Evolutionary conservation across 2,888 invertebrate genomes (phyloP).

Genomic region (Rhopalosiphum nymphaeae): DNA sequence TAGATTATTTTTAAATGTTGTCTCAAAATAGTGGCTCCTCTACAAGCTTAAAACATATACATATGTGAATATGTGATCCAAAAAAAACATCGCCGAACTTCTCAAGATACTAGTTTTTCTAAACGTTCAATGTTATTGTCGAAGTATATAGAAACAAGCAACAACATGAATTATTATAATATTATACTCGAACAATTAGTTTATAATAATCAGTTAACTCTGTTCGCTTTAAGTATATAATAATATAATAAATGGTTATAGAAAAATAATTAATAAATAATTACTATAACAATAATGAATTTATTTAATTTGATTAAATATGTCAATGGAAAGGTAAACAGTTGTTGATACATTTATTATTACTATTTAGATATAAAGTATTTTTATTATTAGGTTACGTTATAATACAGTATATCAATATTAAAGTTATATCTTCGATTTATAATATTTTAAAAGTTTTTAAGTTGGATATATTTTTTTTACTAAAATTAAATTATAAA

Average conservation of each 20-base stretch:
- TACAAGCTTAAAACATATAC: not conserved
- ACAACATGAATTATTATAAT: not conserved
- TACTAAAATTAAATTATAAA: no score
- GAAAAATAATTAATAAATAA: not conserved
- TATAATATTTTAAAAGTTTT: not conserved
- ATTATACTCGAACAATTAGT: not conserved
- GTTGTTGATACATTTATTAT: not conserved
- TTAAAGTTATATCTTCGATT: no score
- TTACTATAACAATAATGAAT: not conserved
- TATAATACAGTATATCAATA: not conserved
- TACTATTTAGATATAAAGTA: not conserved
- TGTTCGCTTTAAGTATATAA: no score
- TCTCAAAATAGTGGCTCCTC: conserved; percentile 32
- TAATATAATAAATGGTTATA: not conserved
- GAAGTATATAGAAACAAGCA: not conserved
- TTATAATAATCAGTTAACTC: not conserved
- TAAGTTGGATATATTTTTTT: not conserved
- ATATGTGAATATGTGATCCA: not conserved
- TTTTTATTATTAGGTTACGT: not conserved
- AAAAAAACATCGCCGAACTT: conserved; percentile 5
- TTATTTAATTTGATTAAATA: not conserved
- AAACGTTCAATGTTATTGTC: not conserved
- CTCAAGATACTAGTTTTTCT: conserved; percentile 12
- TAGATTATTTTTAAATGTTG: conserved; percentile 43
- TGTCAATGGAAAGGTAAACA: not conserved